A percentile compares a stretch with the other conserved stretches of the same genome.
Conservation (phyloP, 2,113 vertebrate species). For the Cyprichromis sp. region DNA sequence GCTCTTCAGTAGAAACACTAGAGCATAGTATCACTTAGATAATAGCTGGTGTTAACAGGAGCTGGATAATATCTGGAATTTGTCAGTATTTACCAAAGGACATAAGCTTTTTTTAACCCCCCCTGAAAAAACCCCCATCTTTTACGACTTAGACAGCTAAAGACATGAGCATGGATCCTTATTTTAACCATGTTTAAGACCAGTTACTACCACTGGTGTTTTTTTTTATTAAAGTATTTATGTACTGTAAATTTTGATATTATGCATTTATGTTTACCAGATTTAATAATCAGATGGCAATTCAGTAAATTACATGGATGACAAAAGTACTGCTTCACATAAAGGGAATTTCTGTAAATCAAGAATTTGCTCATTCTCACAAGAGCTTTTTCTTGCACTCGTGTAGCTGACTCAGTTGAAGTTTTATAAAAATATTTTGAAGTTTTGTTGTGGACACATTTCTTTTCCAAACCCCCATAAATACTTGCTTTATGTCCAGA, state of each 20-base stretch:
- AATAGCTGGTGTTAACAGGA: neutral
- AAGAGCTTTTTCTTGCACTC: neutral
- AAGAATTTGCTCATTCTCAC: neutral
- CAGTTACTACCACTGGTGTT: neutral
- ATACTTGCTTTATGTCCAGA: neutral
- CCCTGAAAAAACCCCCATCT: fast-evolving
- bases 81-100: neutral
- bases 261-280: neutral
- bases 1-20: neutral
- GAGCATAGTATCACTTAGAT: neutral
- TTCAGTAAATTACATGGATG: constrained; percentile 25
- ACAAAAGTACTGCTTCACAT: constrained; percentile 35
- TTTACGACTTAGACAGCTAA: neutral
- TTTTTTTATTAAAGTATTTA: neutral
- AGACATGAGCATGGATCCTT: neutral
- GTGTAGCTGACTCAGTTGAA: neutral
- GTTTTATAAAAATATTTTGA: neutral
- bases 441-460: neutral
- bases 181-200: neutral
- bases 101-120: neutral
- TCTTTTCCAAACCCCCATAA: neutral
- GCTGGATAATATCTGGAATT: neutral
- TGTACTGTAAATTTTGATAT: neutral
- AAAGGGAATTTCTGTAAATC: constrained; percentile 14
- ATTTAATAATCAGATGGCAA: neutral